Percentiles rank a stretch among this genome's conserved stretches.
These are phyloP conservation scores for Mixornis gularis DNA, from an alignment of 2,113 vertebrate species.

Conservation along the genomic window DNA sequence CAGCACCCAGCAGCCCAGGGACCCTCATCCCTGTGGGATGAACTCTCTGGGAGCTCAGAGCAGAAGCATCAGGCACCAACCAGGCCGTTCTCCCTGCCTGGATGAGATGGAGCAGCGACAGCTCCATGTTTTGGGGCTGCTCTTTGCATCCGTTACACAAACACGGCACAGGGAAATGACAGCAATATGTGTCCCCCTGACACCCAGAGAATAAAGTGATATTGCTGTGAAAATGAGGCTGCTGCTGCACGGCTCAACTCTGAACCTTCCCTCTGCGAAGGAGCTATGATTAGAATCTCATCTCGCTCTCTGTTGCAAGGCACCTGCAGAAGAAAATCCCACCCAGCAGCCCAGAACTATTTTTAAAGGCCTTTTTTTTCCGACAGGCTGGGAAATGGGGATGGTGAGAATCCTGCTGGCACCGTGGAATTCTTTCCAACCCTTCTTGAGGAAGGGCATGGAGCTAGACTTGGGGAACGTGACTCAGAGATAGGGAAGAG, in stretches of 20 bases:
- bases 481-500: background rate
- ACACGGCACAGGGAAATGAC: background rate
- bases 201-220: background rate
- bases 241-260: background rate
- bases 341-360: constrained; percentile 23
- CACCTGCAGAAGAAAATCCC: constrained; percentile 52
- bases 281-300: constrained; percentile 60
- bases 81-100: background rate
- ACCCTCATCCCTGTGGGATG: rapidly evolving
- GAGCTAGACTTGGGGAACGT: background rate
- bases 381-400: background rate
- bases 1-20: background rate
- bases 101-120: background rate
- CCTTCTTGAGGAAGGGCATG: background rate
- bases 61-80: background rate
- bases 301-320: background rate
- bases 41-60: background rate
- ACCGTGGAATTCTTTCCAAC: background rate
- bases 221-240: constrained; percentile 52
- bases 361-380: constrained; percentile 34
- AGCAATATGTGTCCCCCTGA: constrained; percentile 39
- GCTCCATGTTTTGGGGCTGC: background rate
- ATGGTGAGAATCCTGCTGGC: constrained; percentile 5
- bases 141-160: background rate
- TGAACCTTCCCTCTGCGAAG: constrained; percentile 35